These are phyloP conservation scores for Falco peregrinus DNA, from an alignment of 2,797 vertebrate genomes.

Conservation along the genomic window DNA sequence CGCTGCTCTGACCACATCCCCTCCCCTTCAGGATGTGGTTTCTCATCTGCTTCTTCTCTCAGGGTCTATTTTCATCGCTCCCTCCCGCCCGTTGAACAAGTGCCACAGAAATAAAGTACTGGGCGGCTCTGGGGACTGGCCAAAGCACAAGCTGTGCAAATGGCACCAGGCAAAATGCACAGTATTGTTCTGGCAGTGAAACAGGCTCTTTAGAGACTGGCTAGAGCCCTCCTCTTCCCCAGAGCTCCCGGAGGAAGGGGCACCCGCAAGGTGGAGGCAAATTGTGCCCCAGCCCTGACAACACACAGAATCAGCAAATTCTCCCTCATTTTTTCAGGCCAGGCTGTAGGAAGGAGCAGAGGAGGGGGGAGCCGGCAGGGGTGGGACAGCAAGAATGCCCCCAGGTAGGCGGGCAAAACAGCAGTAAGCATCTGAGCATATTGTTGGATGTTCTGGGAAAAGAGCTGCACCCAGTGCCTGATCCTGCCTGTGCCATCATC, in stretches of 20 bases:
- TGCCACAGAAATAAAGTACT: background rate
- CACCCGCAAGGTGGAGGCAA: background rate
- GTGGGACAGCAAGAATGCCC: background rate
- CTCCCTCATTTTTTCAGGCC: background rate
- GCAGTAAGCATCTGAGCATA: background rate
- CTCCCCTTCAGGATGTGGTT: background rate
- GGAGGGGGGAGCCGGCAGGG: background rate
- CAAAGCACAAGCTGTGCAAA: constrained; percentile 9
- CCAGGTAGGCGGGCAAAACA: background rate
- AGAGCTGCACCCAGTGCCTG: background rate
- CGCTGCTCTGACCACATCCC: background rate
- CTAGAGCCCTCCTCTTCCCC: background rate
- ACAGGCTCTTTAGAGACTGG: background rate
- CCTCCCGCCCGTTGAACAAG: rapidly evolving
- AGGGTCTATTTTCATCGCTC: rapidly evolving
- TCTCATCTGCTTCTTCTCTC: background rate
- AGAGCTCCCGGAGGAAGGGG: constrained; percentile 11
- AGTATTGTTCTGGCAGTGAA: background rate
- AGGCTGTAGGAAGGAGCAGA: background rate
- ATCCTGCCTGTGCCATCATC: background rate
- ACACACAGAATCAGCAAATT: background rate
- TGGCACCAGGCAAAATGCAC: background rate
- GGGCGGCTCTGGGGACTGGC: background rate
- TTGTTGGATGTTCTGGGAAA: background rate
- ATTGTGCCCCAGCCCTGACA: rapidly evolving